These are phyloP conservation scores for Metopia argyrocephala DNA, from an alignment of 2,888 invertebrate species.

Conservation along the genomic window DNA sequence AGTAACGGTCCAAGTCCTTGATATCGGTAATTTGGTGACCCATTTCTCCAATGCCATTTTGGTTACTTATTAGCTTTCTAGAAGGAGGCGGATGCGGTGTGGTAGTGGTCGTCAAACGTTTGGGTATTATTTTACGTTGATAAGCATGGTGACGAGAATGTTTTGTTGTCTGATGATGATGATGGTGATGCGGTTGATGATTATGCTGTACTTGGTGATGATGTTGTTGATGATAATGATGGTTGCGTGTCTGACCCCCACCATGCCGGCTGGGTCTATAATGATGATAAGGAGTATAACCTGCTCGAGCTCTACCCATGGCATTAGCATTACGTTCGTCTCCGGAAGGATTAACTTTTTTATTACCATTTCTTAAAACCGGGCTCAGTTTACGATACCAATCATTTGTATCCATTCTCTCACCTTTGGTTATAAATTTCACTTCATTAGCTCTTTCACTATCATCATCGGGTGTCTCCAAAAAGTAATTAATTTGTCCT, in stretches of 20 bases:
- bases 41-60: conserved; percentile 65
- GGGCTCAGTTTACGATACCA: conserved; percentile 73
- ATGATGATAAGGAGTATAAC: conserved; percentile 46
- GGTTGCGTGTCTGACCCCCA: conserved; percentile 36
- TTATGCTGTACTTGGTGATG: conserved; percentile 50
- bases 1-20: conserved; percentile 75
- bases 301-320: conserved; percentile 31
- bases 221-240: conserved; percentile 51
- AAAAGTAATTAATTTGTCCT: conserved; percentile 75
- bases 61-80: conserved; percentile 21
- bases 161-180: conserved; percentile 49
- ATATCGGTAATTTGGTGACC: conserved; percentile 75
- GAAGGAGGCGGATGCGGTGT: conserved; percentile 61
- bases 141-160: conserved; percentile 64
- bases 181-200: conserved; percentile 40
- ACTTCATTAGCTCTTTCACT: conserved; percentile 57
- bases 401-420: conserved; percentile 67
- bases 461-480: conserved; percentile 69
- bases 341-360: conserved; percentile 39
- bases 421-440: conserved; percentile 59
- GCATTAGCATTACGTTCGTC: conserved; percentile 15
- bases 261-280: conserved; percentile 25
- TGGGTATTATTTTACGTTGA: conserved; percentile 64
- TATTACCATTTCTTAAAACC: conserved; percentile 70
- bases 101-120: conserved; percentile 19